Conservation (phyloP, 2,797 vertebrate genomes). For the Argentina silus region DNA sequence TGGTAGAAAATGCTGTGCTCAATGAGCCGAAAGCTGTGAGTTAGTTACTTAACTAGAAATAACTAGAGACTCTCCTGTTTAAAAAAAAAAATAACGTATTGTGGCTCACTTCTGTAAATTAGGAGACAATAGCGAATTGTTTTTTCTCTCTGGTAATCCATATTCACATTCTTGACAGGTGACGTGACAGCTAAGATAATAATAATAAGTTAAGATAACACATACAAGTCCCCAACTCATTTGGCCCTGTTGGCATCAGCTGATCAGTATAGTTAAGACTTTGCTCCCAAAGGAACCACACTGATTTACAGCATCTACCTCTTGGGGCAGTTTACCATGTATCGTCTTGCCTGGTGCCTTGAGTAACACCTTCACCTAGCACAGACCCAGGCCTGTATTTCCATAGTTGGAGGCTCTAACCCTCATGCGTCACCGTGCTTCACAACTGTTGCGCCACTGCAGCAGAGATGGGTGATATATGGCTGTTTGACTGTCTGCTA, state of each 20-base stretch:
- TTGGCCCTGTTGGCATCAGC: background rate
- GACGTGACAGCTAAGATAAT: background rate
- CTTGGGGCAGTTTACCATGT: slow-evolving; percentile 9
- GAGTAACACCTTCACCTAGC: slow-evolving; percentile 20
- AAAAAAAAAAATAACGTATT: background rate
- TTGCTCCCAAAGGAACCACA: background rate
- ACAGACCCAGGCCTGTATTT: slow-evolving; percentile 34
- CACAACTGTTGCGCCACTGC: slow-evolving; percentile 57
- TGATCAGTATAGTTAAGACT: background rate
- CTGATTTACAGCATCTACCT: background rate
- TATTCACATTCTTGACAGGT: background rate
- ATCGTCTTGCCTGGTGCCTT: slow-evolving; percentile 28
- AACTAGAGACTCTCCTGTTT: no score
- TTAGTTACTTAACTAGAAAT: slow-evolving; percentile 25
- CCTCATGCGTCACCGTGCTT: slow-evolving; percentile 24
- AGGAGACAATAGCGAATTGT: background rate
- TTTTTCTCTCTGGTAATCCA: background rate
- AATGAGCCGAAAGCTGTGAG: slow-evolving; percentile 65
- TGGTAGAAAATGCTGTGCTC: slow-evolving; percentile 60
- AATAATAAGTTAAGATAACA: background rate
- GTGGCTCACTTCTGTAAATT: background rate
- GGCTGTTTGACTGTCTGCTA: slow-evolving; percentile 51
- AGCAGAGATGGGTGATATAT: slow-evolving; percentile 56
- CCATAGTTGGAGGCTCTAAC: slow-evolving; percentile 8
- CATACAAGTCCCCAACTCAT: background rate